Evolutionary conservation across 2,888 invertebrate genomes (phyloP).

Genomic region (Caenorhabditis sp.): DNA sequence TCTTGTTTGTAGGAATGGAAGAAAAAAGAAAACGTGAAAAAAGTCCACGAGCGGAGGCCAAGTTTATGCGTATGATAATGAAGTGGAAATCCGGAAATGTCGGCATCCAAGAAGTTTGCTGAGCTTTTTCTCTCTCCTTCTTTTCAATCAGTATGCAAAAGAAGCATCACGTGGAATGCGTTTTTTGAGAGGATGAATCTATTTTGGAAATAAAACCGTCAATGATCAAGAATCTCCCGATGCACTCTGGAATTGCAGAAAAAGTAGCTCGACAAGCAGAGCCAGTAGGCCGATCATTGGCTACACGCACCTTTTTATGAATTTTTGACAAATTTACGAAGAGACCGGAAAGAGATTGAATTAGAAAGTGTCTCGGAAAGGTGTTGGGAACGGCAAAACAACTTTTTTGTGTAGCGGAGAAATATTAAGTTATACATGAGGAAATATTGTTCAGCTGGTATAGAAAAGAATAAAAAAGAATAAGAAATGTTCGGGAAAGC

Average conservation of each 20-base stretch:
- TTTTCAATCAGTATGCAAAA: slow-evolving; percentile 48
- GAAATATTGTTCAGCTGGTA: neutral
- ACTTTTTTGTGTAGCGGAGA: neutral
- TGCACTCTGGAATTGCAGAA: neutral
- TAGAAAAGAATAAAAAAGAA: slow-evolving; percentile 11
- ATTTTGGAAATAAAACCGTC: slow-evolving; percentile 7
- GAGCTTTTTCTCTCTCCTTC: neutral
- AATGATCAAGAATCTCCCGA: slow-evolving; percentile 22
- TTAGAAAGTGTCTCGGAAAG: slow-evolving; percentile 28
- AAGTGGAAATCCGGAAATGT: slow-evolving; percentile 36
- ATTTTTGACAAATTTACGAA: slow-evolving; percentile 20
- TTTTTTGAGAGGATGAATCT: slow-evolving; percentile 4
- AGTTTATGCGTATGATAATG: slow-evolving; percentile 39
- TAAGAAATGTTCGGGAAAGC: slow-evolving; percentile 24
- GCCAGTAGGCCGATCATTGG: slow-evolving; percentile 6
- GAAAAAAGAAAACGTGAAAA: slow-evolving; percentile 3
- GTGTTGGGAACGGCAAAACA: slow-evolving; percentile 23
- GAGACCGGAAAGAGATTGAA: slow-evolving; percentile 23
- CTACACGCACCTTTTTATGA: slow-evolving; percentile 10
- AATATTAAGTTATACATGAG: neutral
- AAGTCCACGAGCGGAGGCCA: slow-evolving; percentile 5
- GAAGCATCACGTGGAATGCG: slow-evolving; percentile 36
- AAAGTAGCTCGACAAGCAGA: no score
- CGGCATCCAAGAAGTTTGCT: slow-evolving; percentile 3
- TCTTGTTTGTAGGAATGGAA: neutral